phyloP scores from a whole-genome alignment of 92 coral and sea anemone species.

The Actinernus sp. region DNA sequence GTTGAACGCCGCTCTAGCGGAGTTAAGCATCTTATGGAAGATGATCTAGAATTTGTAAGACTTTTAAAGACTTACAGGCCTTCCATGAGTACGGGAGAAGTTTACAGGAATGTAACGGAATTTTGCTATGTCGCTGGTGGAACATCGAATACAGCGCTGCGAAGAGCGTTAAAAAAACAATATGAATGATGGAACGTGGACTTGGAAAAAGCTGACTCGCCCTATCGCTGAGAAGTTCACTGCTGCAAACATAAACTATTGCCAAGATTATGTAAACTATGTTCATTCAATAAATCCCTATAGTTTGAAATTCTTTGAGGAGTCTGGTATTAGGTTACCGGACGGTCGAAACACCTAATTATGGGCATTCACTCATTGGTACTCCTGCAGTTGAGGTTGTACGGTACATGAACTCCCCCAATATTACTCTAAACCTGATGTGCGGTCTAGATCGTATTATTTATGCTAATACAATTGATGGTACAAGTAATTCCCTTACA shows the following conservation, averaged over 20 bases:
- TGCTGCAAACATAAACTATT: slow-evolving; percentile 33
- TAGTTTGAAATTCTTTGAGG: slow-evolving; percentile 41
- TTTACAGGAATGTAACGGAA: slow-evolving; percentile 22
- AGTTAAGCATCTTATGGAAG: too few species aligned
- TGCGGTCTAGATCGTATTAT: slow-evolving; percentile 51
- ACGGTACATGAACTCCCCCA: slow-evolving; percentile 30
- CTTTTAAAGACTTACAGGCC: slow-evolving; percentile 41
- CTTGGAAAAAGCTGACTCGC: slow-evolving; percentile 50
- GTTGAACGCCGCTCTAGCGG: slow-evolving; percentile 5
- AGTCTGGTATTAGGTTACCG: slow-evolving; percentile 30
- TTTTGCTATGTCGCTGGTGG: slow-evolving; percentile 34
- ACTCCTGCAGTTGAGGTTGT: slow-evolving; percentile 47
- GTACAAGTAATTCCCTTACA: slow-evolving; percentile 39
- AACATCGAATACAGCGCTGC: slow-evolving; percentile 24
- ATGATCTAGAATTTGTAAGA: slow-evolving; percentile 43
- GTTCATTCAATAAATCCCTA: slow-evolving; percentile 30
- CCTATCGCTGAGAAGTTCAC: slow-evolving; percentile 38
- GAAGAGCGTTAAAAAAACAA: slow-evolving; percentile 22
- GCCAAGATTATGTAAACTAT: slow-evolving; percentile 46
- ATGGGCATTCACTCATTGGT: slow-evolving; percentile 46
- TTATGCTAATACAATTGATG: slow-evolving; percentile 59
- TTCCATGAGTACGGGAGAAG: slow-evolving; percentile 43
- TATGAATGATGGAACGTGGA: slow-evolving; percentile 29
- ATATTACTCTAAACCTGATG: slow-evolving; percentile 57
- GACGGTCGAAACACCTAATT: slow-evolving; percentile 29